Evolutionary conservation across 2,113 vertebrate species (phyloP), one percentile per base, ranked within the genome.

Genomic region (Lathamus discolor): DNA sequence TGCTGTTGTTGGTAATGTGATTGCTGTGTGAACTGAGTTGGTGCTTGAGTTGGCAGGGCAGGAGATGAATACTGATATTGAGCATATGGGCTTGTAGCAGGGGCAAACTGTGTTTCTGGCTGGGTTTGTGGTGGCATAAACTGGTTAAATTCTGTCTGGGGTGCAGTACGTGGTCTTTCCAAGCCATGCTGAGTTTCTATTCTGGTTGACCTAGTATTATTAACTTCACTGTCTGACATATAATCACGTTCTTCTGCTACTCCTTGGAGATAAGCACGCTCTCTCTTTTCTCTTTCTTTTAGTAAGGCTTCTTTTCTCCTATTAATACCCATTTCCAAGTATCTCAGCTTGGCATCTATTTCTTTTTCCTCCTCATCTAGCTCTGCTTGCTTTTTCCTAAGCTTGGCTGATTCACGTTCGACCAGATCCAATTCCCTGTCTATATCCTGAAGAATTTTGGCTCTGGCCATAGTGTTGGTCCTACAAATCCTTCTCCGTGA

Each of bases 311-410:
- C 99, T 97, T 99, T 99, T 76, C 99, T 98, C 57, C 99, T 98
- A 92, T 99, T 99, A 96, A 99, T 99, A 89, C 99, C 99, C 99
- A 99, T 99, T 98, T 99, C 99, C 84, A 99, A 97, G 96, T 99
- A 99, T 83, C 99, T 98, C 78, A 99, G 94, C 76, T 99, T 99
- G 89, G 99, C 99, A 92, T 99, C 99, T 88, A 99, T 99, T 96
- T 99, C 99, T 92, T 99, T 99, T 95, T 99, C 99, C 85, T 99
- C 99, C 96, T 99, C 99, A 95, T 99, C 99, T 67, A 99, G 98
- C 95, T 99, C 99, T 88, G 99, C 99, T 97, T 99, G 99, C 95
- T 99, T 99, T 96, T 99, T 99, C 62, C 99, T 98, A 74, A 99
- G 99, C 94, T 99, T 99, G 64, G 99, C 99, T 64, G 99, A 99